Evolutionary conservation across 1,140 invertebrate species (phyloP).

Genomic region (Lepidotrigona ventralis): DNA sequence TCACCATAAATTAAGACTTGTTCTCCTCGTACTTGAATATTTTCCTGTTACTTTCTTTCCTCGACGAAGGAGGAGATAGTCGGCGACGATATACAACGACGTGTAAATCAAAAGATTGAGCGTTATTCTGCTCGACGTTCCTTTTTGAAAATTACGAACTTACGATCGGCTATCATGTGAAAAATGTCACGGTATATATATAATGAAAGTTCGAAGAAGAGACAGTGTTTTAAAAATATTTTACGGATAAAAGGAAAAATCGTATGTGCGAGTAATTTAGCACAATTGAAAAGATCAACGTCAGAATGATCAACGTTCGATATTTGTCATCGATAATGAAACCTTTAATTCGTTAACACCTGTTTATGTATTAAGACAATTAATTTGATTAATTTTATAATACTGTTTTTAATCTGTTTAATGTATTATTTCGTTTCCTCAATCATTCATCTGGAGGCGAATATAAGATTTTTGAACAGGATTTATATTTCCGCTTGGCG

Average conservation of each 20-base stretch:
- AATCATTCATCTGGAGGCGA: too few species aligned
- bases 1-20: slow-evolving; percentile 35
- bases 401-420: too few species aligned
- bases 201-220: neutral
- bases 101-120: neutral
- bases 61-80: neutral
- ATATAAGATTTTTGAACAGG: too few species aligned
- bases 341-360: too few species aligned
- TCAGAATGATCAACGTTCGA: too few species aligned
- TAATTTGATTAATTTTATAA: too few species aligned
- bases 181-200: neutral
- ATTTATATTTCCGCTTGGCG: neutral
- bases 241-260: neutral
- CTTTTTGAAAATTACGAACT: neutral
- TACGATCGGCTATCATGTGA: neutral
- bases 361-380: too few species aligned
- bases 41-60: slow-evolving; percentile 7
- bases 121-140: neutral
- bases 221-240: neutral
- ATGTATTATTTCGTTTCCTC: too few species aligned
- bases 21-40: slow-evolving; percentile 4
- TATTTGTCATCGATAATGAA: too few species aligned
- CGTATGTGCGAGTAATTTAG: neutral
- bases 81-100: too few species aligned
- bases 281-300: neutral